A percentile compares a stretch with the other conserved stretches of the same genome.
phyloP scores from a whole-genome alignment of 2,888 invertebrate species.

The Catocala fraxini region DNA sequence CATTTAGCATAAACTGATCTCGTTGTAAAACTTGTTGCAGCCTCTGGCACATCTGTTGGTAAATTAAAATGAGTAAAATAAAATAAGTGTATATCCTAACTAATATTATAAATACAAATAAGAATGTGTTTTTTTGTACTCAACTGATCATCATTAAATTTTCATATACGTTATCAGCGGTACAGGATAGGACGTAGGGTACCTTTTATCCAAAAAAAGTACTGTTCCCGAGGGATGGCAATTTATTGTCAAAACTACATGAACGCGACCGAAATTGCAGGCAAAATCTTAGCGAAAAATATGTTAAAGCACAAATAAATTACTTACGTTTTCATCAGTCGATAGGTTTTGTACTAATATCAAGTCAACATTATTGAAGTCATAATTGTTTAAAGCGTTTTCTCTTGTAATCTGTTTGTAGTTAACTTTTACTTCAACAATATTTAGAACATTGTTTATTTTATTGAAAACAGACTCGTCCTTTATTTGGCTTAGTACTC shows the following conservation, averaged over 20 bases:
- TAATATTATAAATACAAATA: neutral
- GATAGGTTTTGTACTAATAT: conserved; percentile 47
- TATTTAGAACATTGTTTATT: conserved; percentile 27
- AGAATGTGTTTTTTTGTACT: no score
- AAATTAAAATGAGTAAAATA: no score
- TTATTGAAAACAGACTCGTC: conserved; percentile 28
- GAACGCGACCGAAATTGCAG: no score
- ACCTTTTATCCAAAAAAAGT: no score
- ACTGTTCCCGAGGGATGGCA: no score
- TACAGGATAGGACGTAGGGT: no score
- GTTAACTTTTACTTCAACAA: conserved; percentile 31
- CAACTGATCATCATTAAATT: no score
- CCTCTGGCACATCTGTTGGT: conserved; percentile 34
- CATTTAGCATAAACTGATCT: conserved; percentile 41
- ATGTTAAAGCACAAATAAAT: neutral
- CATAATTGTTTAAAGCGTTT: conserved; percentile 6
- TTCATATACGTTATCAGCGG: no score
- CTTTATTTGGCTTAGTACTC: conserved; percentile 25
- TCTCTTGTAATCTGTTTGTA: conserved; percentile 32
- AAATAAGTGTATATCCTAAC: no score
- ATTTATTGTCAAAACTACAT: no score
- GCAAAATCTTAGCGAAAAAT: no score
- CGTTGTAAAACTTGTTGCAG: conserved; percentile 32
- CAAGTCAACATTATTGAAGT: conserved; percentile 35
- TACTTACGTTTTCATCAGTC: conserved; percentile 41